phyloP scores from a whole-genome alignment of 2,888 invertebrate species.

The Anthrax anthrax region DNA sequence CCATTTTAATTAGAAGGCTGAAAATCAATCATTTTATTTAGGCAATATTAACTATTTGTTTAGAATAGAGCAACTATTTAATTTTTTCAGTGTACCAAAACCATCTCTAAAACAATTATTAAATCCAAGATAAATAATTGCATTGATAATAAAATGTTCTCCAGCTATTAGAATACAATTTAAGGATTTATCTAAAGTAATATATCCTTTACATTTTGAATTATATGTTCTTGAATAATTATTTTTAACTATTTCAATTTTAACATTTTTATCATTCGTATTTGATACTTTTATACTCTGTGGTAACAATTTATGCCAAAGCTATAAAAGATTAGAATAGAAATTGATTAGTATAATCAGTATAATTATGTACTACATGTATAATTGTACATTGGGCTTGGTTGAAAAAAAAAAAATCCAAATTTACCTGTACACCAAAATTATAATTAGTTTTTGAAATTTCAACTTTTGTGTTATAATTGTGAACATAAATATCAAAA shows the following conservation, averaged over 20 bases:
- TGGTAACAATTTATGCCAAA: constrained; percentile 19
- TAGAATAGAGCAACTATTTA: too few relatives aligned
- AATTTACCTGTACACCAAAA: constrained; percentile 19
- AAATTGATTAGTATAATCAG: too few relatives aligned
- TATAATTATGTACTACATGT: too few relatives aligned
- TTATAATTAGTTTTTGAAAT: constrained; percentile 21
- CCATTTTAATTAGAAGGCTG: too few relatives aligned
- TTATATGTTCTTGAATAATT: not conserved
- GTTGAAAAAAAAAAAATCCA: too few relatives aligned
- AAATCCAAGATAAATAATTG: constrained; percentile 22
- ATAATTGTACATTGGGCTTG: too few relatives aligned
- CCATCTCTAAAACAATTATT: constrained; percentile 18
- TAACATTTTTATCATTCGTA: constrained; percentile 2
- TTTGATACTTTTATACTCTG: constrained; percentile 14
- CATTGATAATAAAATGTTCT: constrained; percentile 11
- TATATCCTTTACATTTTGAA: not conserved
- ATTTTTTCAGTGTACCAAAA: too few relatives aligned
- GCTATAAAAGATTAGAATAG: not conserved
- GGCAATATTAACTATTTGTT: too few relatives aligned
- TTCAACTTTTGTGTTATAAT: constrained; percentile 18
- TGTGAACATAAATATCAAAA: constrained; percentile 20
- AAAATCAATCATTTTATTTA: too few relatives aligned
- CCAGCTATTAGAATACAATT: constrained; percentile 16
- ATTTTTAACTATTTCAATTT: constrained; percentile 2
- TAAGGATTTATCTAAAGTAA: not conserved